Base-by-base conservation (phyloP, 1,140 invertebrate genomes). In the Neodiprion fabricii region DNA sequence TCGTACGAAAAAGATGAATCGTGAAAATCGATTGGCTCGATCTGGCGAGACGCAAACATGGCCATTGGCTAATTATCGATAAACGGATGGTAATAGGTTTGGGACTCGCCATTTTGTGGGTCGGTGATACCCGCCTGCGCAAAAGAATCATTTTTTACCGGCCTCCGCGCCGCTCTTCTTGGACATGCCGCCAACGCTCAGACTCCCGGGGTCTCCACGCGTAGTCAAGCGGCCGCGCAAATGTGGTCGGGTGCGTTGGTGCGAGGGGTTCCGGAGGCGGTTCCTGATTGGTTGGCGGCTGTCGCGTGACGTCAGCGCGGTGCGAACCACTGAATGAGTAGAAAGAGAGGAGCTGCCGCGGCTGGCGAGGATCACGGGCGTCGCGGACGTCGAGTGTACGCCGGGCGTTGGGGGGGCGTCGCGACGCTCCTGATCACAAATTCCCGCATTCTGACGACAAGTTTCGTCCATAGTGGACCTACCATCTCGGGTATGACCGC, bases 271-370 rank as follows among this genome's bases (percentile, higher is more conserved):
- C 53, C 53, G n/a, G 53, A 61, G 11, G 11, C 53, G 53, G 53
- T 61, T 61, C 0, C 53, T 61, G 53, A 61, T 61, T 61, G 53
- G 53, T 61, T 17, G 53, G 11, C n/a, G n/a, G 53, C n/a, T 17
- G 53, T 61, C 53, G 53, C 53, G 53, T 61, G 53, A 61, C 53
- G 53, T 61, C 53, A 61, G 53, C 53, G n/a, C n/a, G n/a, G 53
- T 61, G n/a, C 53, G 53, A 61, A 61, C 53, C 53, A 61, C 53
- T 61, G 53, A 61, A 61, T 61, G 53, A 61, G 53, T 61, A 9
- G 53, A 61, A 61, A 61, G 53, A 61, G 53, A 61, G 53, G 53
- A 61, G n/a, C 4, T 17, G 53, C n/a, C 53, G 53, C 11, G 53
- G 53, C 53, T 17, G 53, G 5, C 53, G 11, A 61, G 53, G 53